Evolutionary conservation across 2,888 invertebrate genomes (phyloP).

Genomic region (Leptopilina drosophilae): DNA sequence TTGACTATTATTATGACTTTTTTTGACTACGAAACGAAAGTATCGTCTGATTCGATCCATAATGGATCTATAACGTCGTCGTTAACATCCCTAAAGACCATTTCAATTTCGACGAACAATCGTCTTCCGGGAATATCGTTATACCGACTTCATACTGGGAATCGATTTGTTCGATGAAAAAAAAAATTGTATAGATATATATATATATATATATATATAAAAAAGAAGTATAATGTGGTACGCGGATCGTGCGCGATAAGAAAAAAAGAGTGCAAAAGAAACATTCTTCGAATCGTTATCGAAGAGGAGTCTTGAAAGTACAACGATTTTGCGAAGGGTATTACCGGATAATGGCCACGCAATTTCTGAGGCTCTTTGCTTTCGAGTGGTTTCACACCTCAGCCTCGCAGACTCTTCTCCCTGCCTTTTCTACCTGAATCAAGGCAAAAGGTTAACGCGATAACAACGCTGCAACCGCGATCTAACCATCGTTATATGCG

Average conservation of each 20-base stretch:
- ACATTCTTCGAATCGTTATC: constrained; percentile 71
- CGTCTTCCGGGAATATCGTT: constrained; percentile 8
- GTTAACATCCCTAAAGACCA: constrained; percentile 10
- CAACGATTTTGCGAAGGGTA: constrained; percentile 65
- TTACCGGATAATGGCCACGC: constrained; percentile 75
- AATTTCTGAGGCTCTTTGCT: constrained; percentile 76
- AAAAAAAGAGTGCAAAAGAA: constrained; percentile 51
- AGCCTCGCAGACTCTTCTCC: constrained; percentile 44
- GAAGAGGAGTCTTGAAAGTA: constrained; percentile 55
- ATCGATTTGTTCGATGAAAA: constrained; percentile 26
- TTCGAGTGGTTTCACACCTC: constrained; percentile 77
- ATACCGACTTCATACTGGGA: constrained; percentile 16
- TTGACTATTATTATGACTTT: background rate
- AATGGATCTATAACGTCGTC: constrained; percentile 6
- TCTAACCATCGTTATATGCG: constrained; percentile 51
- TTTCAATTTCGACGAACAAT: constrained; percentile 29
- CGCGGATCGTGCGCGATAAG: constrained; percentile 18
- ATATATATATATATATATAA: background rate
- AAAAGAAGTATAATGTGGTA: constrained; percentile 5
- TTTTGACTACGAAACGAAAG: background rate
- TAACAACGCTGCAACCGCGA: constrained; percentile 74
- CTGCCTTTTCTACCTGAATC: constrained; percentile 54
- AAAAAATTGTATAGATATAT: constrained; percentile 10
- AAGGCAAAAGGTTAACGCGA: constrained; percentile 76
- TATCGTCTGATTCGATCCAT: background rate